These are phyloP conservation scores for Lutjanus erythropterus DNA, from an alignment of 2,113 vertebrate genomes.

Conservation along the genomic window DNA sequence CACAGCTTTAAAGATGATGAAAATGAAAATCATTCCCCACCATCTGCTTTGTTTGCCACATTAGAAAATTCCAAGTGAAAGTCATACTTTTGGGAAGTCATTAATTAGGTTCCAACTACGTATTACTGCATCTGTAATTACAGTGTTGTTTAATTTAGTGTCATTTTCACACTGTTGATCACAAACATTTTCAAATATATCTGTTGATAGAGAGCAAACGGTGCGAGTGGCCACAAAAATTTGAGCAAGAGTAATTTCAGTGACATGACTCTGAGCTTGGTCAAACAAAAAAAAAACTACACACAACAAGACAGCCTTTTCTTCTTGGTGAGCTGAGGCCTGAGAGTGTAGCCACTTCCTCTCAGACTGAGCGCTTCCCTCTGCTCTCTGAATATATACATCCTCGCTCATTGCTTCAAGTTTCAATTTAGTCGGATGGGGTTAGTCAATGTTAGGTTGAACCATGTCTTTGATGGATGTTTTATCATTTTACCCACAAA, in stretches of 20 bases:
- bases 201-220: constrained; percentile 43
- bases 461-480: not conserved
- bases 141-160: not conserved
- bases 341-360: constrained; percentile 70
- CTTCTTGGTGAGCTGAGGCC: constrained; percentile 29
- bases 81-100: not conserved
- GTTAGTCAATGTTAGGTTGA: not conserved
- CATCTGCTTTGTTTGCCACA: not conserved
- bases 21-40: not conserved
- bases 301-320: constrained; percentile 10
- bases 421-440: constrained; percentile 18
- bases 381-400: constrained; percentile 26
- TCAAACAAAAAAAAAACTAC: constrained; percentile 18
- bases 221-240: constrained; percentile 43
- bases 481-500: not conserved
- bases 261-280: constrained; percentile 16
- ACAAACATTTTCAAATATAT: constrained; percentile 8
- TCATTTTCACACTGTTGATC: not conserved
- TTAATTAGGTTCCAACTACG: constrained; percentile 7
- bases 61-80: not conserved
- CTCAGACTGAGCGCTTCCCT: constrained; percentile 42
- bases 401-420: not conserved
- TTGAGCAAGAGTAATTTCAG: constrained; percentile 38
- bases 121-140: constrained; percentile 11
- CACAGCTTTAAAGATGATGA: not conserved